A percentile compares a stretch with the other conserved stretches of the same genome.
Conservation (phyloP, 2,113 vertebrate species). For the Glaucidium brasilianum region DNA sequence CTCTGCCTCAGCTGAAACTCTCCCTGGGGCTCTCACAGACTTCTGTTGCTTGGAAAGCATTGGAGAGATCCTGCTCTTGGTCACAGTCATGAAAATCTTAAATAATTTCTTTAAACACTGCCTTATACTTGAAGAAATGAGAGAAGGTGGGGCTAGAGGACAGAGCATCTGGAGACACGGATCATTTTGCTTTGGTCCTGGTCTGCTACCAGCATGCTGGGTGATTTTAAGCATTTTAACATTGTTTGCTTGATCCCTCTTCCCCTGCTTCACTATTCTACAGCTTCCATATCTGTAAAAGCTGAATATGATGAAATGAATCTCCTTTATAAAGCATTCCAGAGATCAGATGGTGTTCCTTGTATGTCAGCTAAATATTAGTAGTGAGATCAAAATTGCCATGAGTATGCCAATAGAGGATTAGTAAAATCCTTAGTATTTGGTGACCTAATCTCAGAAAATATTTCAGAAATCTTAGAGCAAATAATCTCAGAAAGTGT, state of each 20-base stretch:
- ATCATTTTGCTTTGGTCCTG: background rate
- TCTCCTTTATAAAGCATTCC: background rate
- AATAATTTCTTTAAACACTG: background rate
- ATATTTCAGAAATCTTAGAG: conserved; percentile 14
- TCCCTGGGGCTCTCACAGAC: background rate
- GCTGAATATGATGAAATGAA: background rate
- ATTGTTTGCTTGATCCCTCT: background rate
- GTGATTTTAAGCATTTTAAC: background rate
- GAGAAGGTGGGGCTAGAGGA: background rate
- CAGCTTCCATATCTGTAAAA: background rate
- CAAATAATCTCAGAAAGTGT: background rate
- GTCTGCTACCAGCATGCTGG: background rate
- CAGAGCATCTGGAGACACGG: background rate
- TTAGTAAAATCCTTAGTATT: conserved; percentile 23
- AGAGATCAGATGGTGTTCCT: background rate
- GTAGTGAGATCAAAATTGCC: background rate
- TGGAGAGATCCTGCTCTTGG: background rate
- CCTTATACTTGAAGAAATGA: background rate
- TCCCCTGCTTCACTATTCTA: background rate
- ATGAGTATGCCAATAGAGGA: background rate
- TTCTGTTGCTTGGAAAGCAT: background rate
- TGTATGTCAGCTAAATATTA: background rate
- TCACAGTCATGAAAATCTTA: background rate
- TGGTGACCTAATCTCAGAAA: conserved; percentile 14
- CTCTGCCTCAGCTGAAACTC: background rate